phyloP scores from a whole-genome alignment of 2,113 vertebrate genomes.

The Myiopsitta monachus region DNA sequence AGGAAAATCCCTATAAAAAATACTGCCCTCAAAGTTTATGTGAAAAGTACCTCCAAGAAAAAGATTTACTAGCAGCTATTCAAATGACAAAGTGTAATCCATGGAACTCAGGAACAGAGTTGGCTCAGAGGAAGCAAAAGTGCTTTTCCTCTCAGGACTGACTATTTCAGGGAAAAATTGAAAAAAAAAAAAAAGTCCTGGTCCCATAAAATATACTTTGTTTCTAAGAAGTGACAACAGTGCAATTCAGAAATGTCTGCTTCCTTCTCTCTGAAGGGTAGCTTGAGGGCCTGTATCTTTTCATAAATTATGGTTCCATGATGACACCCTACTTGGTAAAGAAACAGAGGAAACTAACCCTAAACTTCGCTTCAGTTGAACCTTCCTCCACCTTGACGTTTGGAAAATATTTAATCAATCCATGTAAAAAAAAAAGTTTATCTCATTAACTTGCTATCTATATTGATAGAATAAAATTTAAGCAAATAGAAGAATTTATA shows the following conservation, averaged over 20 bases:
- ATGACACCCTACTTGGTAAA: not conserved
- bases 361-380: not conserved
- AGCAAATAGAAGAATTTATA: not conserved
- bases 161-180: not conserved
- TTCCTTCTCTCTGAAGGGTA: not conserved
- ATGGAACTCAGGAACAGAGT: not conserved
- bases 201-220: not conserved
- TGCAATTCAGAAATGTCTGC: not conserved
- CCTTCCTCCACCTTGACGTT: not conserved
- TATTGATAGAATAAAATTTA: not conserved
- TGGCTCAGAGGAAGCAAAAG: not conserved
- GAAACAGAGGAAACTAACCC: not conserved
- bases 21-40: not conserved
- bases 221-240: not conserved
- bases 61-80: not conserved
- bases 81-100: not conserved
- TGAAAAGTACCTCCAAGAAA: not conserved
- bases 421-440: not conserved
- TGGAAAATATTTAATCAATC: not conserved
- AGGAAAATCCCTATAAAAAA: not conserved
- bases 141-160: not conserved
- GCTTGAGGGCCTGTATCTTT: not conserved
- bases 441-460: not conserved
- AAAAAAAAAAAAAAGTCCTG: not conserved
- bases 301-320: not conserved